phyloP scores from a whole-genome alignment of 2,113 vertebrate genomes.

The Ranitomeya variabilis region DNA sequence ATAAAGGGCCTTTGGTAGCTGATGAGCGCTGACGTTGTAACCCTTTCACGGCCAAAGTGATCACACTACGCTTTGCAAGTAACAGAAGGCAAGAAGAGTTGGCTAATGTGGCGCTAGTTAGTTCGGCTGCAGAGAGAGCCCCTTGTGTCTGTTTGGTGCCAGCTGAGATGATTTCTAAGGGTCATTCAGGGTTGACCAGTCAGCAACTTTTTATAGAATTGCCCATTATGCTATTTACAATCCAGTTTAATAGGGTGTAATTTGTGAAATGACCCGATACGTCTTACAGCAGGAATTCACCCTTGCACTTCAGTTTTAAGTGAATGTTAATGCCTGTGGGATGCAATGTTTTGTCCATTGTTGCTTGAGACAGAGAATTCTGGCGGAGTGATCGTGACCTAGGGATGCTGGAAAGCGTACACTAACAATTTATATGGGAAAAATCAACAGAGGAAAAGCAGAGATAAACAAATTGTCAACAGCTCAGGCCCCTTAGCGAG shows the following conservation, averaged over 20 bases:
- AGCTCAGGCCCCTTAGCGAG: conserved; percentile 4
- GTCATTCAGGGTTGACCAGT: conserved; percentile 40
- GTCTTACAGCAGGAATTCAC: conserved; percentile 1
- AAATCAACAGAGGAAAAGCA: conserved; percentile 51
- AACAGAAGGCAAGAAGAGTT: background rate
- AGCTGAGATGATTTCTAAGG: conserved; percentile 1
- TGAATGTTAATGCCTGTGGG: conserved; percentile 19
- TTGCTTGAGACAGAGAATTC: background rate
- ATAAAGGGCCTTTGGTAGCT: conserved; percentile 13
- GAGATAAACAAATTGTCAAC: conserved; percentile 53
- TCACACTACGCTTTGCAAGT: background rate
- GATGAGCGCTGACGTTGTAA: background rate
- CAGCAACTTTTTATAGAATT: conserved; percentile 27
- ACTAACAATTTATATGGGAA: conserved; percentile 53
- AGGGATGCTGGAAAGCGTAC: conserved; percentile 27
- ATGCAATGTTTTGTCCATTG: conserved; percentile 33
- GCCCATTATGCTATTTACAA: conserved; percentile 37
- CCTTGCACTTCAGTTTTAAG: background rate
- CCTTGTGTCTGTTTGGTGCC: conserved; percentile 12
- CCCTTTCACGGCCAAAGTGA: background rate
- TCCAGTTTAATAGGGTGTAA: conserved; percentile 27
- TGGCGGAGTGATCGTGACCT: conserved; percentile 38
- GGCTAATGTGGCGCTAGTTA: conserved; percentile 16
- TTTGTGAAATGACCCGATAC: conserved; percentile 30
- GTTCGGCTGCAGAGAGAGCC: background rate